Evolutionary conservation across 2,797 vertebrate species (phyloP).

Genomic region (Sebastes miniatus): DNA sequence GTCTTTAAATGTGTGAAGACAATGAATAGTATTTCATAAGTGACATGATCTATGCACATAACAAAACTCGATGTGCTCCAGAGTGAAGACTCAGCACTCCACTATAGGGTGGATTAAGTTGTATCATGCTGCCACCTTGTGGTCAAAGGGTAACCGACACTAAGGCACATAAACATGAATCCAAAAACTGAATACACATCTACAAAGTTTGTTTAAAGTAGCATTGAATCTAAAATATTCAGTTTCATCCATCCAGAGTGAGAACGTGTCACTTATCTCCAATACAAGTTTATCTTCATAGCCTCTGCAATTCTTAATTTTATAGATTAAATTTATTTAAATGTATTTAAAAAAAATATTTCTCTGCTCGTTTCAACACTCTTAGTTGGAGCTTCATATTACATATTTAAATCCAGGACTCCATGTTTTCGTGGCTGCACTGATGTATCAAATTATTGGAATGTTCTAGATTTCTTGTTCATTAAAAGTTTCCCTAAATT

Average conservation of each 20-base stretch:
- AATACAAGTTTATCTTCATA: background rate
- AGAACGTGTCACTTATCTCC: background rate
- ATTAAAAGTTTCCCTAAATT: background rate
- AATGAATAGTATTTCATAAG: background rate
- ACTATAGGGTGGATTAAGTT: rapidly evolving
- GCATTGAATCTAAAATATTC: background rate
- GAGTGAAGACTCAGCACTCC: background rate
- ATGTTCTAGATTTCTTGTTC: background rate
- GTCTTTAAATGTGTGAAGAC: background rate
- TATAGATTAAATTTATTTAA: background rate
- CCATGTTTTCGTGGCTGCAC: background rate
- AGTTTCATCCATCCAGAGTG: background rate
- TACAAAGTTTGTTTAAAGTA: background rate
- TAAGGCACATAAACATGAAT: too few relatives aligned
- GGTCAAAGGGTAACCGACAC: background rate
- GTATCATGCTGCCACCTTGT: constrained; percentile 42
- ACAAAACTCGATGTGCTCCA: background rate
- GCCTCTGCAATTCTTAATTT: background rate
- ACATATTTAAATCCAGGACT: background rate
- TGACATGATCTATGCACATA: background rate
- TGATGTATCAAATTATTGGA: background rate
- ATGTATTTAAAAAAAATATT: too few relatives aligned
- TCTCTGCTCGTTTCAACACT: background rate
- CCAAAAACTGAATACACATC: background rate
- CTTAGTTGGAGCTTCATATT: background rate